Conservation (phyloP, 2,113 vertebrate species). For the Dromiciops gliroides region DNA sequence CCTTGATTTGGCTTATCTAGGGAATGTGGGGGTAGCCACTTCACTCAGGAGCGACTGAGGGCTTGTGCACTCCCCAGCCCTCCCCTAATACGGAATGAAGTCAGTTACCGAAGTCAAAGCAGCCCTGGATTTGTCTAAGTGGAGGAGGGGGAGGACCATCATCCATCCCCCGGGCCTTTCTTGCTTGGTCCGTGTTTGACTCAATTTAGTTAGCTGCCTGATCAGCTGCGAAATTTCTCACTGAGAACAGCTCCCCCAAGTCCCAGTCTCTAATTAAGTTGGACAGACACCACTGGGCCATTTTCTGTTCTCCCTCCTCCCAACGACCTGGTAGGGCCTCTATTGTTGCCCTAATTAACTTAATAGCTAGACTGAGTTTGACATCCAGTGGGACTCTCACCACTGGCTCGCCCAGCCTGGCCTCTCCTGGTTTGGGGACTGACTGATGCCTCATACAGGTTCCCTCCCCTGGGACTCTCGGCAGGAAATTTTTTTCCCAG, state of each 20-base stretch:
- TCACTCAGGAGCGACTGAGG: not conserved
- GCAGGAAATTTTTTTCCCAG: not conserved
- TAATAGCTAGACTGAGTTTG: not conserved
- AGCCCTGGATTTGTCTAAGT: too few relatives aligned
- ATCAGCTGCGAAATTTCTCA: not conserved
- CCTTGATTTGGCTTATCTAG: not conserved
- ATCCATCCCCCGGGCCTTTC: too few relatives aligned
- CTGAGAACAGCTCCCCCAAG: not conserved
- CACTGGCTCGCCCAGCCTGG: too few relatives aligned
- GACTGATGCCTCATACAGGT: not conserved
- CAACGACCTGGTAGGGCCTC: not conserved
- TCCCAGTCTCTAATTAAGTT: not conserved
- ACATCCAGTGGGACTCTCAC: not conserved
- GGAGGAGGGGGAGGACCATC: fast-evolving
- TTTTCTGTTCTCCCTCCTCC: not conserved
- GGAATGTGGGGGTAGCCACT: not conserved
- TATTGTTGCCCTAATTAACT: constrained; percentile 1
- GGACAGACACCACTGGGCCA: not conserved
- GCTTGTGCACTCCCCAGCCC: too few relatives aligned
- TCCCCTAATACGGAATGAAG: not conserved
- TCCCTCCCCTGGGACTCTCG: not conserved
- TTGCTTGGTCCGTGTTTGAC: not conserved
- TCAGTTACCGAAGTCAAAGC: not conserved
- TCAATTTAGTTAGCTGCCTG: not conserved
- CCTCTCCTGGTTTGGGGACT: not conserved